Evolutionary conservation across 2,113 vertebrate species (phyloP).

Genomic region (Hyperopisus bebe): DNA sequence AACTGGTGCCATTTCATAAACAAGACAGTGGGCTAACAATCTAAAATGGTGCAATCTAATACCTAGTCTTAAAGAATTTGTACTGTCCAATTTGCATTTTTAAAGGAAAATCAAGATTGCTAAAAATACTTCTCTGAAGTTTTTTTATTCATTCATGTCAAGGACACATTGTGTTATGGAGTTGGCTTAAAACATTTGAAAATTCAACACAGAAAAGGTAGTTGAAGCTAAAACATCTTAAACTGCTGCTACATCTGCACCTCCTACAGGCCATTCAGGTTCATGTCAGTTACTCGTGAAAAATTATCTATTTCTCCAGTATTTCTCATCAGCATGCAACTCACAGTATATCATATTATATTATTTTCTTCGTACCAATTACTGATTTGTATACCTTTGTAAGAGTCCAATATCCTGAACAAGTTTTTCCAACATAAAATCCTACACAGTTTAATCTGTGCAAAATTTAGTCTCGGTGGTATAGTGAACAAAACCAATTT

Average conservation of each 20-base stretch:
- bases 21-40: neutral
- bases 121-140: neutral
- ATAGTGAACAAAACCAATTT: neutral
- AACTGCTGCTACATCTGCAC: neutral
- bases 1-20: neutral
- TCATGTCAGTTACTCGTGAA: neutral
- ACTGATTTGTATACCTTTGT: neutral
- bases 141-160: neutral
- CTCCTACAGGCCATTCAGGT: neutral
- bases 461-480: neutral
- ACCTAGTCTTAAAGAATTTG: neutral
- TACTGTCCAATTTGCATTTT: neutral
- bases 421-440: neutral
- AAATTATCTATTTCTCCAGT: neutral
- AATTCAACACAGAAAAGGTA: neutral
- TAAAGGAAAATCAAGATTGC: neutral
- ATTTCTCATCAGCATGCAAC: neutral
- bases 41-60: neutral
- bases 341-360: neutral
- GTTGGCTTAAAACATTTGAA: neutral
- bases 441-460: neutral
- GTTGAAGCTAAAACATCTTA: neutral
- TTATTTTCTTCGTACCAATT: neutral
- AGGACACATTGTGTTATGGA: neutral
- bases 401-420: neutral